Conservation (phyloP, 2,113 vertebrate species). For the Phaetusa simplex region DNA sequence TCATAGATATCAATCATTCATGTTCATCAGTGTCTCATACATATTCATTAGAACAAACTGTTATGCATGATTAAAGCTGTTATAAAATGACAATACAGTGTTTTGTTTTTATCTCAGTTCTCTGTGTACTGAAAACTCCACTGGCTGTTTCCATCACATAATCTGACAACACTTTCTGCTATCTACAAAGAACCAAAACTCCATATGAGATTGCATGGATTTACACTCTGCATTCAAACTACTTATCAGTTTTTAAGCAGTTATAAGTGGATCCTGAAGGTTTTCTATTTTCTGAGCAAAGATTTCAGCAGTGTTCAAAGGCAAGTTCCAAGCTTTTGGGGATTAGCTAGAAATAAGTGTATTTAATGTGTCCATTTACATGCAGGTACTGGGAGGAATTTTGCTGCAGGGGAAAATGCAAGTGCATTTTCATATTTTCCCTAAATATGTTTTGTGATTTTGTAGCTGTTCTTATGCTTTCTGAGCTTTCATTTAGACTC, state of each 20-base stretch:
- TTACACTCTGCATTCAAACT: neutral
- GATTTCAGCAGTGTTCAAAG: neutral
- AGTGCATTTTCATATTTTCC: neutral
- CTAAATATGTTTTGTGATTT: neutral
- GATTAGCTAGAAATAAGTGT: neutral
- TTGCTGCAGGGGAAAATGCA: neutral
- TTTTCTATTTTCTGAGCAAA: neutral
- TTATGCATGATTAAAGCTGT: slow-evolving; percentile 9
- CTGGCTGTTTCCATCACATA: neutral
- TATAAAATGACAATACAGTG: slow-evolving; percentile 7
- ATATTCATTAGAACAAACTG: slow-evolving; percentile 49
- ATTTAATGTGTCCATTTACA: neutral
- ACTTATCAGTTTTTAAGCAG: neutral
- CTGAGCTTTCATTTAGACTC: neutral
- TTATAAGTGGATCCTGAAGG: neutral
- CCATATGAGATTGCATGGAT: neutral
- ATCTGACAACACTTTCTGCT: slow-evolving; percentile 14
- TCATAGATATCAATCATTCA: slow-evolving; percentile 45
- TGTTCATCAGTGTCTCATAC: slow-evolving; percentile 54
- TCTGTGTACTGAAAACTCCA: slow-evolving; percentile 45
- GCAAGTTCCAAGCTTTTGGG: neutral
- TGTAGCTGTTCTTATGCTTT: neutral
- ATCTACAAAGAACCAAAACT: slow-evolving; percentile 33
- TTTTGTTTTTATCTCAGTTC: slow-evolving; percentile 3
- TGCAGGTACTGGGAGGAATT: neutral